Conservation (phyloP, 2,113 vertebrate species). For the Pungitius pungitius region DNA sequence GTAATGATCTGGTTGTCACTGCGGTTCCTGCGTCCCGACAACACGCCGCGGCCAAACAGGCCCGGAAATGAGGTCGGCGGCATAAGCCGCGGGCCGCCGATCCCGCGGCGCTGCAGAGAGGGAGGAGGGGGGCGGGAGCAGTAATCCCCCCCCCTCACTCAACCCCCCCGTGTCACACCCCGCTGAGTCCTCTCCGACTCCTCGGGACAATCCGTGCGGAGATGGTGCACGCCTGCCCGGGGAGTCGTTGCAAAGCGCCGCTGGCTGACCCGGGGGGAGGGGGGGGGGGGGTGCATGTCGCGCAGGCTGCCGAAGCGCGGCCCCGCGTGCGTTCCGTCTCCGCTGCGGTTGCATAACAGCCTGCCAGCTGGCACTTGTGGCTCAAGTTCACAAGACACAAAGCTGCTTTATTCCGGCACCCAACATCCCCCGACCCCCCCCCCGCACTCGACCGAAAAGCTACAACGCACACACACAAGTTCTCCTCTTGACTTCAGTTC, state of each 20-base stretch:
- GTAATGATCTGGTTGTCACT: not conserved
- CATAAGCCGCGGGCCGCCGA: slow-evolving; percentile 57
- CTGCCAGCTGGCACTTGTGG: slow-evolving; percentile 73
- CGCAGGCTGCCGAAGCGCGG: not conserved
- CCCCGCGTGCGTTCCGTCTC: slow-evolving; percentile 49
- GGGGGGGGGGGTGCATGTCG: slow-evolving; percentile 21
- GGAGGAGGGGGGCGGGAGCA: slow-evolving; percentile 53
- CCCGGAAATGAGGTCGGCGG: slow-evolving; percentile 70
- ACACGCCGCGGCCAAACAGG: slow-evolving; percentile 36
- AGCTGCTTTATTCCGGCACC: slow-evolving; percentile 73
- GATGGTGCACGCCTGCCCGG: slow-evolving; percentile 31
- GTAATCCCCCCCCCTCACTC: slow-evolving; percentile 63
- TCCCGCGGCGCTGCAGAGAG: slow-evolving; percentile 46
- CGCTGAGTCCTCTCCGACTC: slow-evolving; percentile 36
- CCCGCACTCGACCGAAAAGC: slow-evolving; percentile 49
- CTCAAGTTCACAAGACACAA: slow-evolving; percentile 74
- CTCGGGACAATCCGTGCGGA: slow-evolving; percentile 30
- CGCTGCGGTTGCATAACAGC: slow-evolving; percentile 63
- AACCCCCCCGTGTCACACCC: slow-evolving; percentile 38
- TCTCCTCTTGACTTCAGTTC: too few relatives aligned
- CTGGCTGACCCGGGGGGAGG: slow-evolving; percentile 14
- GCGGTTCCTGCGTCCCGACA: slow-evolving; percentile 3
- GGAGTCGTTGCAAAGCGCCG: slow-evolving; percentile 26
- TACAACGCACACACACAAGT: slow-evolving; percentile 8
- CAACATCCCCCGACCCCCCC: too few relatives aligned